Evolutionary conservation across 2,888 invertebrate genomes (phyloP), one percentile per base, ranked within the genome.

Genomic region (Drosophila nr. perissopoda): DNA sequence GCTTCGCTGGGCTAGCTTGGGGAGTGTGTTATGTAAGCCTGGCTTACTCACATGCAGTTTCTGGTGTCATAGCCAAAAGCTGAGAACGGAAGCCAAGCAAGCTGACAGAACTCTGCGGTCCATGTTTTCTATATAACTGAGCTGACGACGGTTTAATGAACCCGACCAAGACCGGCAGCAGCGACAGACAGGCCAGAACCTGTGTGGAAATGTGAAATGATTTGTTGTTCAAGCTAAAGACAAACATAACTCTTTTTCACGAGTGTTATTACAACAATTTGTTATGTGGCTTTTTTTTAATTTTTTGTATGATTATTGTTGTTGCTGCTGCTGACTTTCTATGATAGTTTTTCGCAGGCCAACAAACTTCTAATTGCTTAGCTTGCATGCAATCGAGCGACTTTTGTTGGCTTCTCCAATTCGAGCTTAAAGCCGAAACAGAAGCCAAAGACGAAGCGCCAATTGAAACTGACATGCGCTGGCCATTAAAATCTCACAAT

Each of bases 81-180:
- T 77, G 80, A 88, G 88, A 87, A 86, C 90, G 88, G 87, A 87
- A 88, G 86, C 89, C 78, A 72, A 67, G 57, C 68, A 71, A 31
- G 51, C 52, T 29, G 29, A 13, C 8, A 68, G 68, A 70, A 58
- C 52, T 57, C 59, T 76, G 71, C 70, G 72, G 71, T 67, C 61
- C 58, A 58, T 64, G 54, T 70, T 49, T 57, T 70, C 72, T 67
- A 38, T 38, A 13, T 49, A 34, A 33, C 36, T 36, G 36, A 70
- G 71, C 53, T 68, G 68, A 68, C 76, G 80, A 75, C 62, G 83
- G 91, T 91, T 91, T 91, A 91, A 91, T 91, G 91, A 91, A 91
- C 91, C 83, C 80, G 68, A 21, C 31, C 27, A 36, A 38, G 51
- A 38, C 49, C 13, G 29, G 56, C 46, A 16, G 46, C 46, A 27